A percentile compares a stretch with the other conserved stretches of the same genome.
phyloP scores from a whole-genome alignment of 2,113 vertebrate genomes.

The Varanus salvator region DNA sequence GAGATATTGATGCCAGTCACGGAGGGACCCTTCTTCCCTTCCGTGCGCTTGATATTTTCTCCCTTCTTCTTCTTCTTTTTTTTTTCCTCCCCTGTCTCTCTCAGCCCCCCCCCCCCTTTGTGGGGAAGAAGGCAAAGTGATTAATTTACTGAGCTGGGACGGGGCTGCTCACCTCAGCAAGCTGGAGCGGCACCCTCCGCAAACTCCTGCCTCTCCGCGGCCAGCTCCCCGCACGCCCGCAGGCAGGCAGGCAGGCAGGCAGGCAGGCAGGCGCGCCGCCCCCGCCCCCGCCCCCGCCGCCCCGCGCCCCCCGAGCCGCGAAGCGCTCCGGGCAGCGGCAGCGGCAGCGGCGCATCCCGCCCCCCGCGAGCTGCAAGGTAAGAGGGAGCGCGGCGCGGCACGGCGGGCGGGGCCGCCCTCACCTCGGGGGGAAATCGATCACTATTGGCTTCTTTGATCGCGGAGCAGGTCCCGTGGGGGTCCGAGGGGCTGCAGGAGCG shows the following conservation, averaged over 20 bases:
- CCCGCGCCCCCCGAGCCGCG: background rate
- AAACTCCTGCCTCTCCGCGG: background rate
- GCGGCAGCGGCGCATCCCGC: background rate
- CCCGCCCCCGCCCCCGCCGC: background rate
- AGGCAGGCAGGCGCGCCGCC: background rate
- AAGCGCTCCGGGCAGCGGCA: background rate
- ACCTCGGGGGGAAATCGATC: background rate
- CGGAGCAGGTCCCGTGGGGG: background rate
- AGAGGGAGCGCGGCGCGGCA: background rate
- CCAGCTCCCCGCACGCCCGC: background rate
- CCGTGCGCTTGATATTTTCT: conserved; percentile 21
- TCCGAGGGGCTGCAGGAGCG: background rate
- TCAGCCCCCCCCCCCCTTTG: background rate
- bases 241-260: too few species aligned
- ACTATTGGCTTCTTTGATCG: background rate
- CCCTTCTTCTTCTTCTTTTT: background rate
- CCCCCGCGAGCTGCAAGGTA: conserved; percentile 18
- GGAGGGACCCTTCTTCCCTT: conserved; percentile 67
- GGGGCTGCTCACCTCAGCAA: conserved; percentile 23
- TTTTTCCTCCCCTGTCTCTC: background rate
- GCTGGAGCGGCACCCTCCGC: background rate
- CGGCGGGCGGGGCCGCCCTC: background rate
- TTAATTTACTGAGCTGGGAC: conserved; percentile 58
- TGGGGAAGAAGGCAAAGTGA: conserved; percentile 57
- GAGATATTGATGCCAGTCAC: conserved; percentile 77